Evolutionary conservation across 1,140 invertebrate genomes (phyloP).

Genomic region (Drosophila tsacasi): DNA sequence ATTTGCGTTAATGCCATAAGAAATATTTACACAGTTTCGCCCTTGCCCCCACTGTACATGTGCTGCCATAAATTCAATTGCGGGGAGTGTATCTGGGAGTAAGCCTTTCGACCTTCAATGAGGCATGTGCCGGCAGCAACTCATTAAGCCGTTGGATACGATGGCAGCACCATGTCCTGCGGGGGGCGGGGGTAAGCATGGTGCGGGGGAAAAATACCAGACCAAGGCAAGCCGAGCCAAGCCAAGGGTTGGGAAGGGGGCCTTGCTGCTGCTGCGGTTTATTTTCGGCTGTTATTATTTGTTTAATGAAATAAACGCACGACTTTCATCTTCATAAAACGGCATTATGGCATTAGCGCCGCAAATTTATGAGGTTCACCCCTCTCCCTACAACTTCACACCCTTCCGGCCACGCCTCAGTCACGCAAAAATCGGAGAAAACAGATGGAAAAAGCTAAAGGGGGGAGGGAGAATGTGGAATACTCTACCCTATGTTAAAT

Average conservation of each 20-base stretch:
- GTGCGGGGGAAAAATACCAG: constrained; percentile 4
- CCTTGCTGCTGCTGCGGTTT: constrained; percentile 64
- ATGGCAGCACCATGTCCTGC: constrained; percentile 22
- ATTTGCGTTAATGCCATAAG: constrained; percentile 79
- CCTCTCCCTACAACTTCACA: constrained; percentile 21
- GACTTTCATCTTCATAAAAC: constrained; percentile 84
- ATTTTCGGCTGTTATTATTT: constrained; percentile 83
- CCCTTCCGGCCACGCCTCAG: constrained; percentile 8
- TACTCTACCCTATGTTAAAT: constrained; percentile 3
- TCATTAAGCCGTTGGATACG: constrained; percentile 67
- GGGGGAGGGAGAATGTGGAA: not conserved
- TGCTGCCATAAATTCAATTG: constrained; percentile 80
- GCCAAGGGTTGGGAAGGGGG: not conserved
- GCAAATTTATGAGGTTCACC: constrained; percentile 71
- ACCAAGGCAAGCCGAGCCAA: not conserved
- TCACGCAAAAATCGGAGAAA: constrained; percentile 19
- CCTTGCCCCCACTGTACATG: constrained; percentile 38
- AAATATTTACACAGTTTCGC: constrained; percentile 68
- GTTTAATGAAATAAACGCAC: constrained; percentile 84
- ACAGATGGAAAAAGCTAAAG: constrained; percentile 1
- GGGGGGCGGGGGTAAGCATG: not conserved
- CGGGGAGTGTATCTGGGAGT: constrained; percentile 43
- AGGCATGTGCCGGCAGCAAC: constrained; percentile 76
- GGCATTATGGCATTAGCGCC: constrained; percentile 81
- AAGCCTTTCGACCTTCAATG: constrained; percentile 83